Conservation (phyloP, 92 coral and sea anemone species). For the Chrysogorgia sp. region DNA sequence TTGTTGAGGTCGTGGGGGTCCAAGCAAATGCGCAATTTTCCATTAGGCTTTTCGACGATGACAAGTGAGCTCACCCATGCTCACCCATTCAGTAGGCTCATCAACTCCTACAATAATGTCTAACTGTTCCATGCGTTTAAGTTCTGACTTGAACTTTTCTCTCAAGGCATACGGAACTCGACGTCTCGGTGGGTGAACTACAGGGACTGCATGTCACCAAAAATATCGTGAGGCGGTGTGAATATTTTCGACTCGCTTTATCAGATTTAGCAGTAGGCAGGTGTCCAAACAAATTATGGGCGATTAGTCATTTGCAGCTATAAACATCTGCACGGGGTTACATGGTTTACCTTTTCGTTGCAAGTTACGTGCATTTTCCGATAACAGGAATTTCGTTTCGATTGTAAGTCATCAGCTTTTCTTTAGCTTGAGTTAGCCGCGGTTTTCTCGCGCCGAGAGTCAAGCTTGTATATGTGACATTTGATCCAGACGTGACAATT, state of each 20-base stretch:
- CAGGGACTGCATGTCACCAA: not conserved
- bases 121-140: not conserved
- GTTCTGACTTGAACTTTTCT: not conserved
- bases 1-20: slow-evolving; percentile 14
- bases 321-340: not conserved
- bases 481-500: slow-evolving; percentile 23
- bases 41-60: no score
- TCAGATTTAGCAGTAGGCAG: slow-evolving; percentile 3
- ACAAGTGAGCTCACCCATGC: no score
- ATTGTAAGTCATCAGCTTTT: slow-evolving; percentile 3
- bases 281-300: not conserved
- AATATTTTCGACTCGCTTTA: not conserved
- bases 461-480: no score
- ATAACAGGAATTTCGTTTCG: slow-evolving; percentile 12
- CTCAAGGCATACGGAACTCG: not conserved
- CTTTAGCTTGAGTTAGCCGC: slow-evolving; percentile 3
- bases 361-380: slow-evolving; percentile 16
- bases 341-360: not conserved
- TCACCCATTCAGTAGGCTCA: no score
- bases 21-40: slow-evolving; percentile 13
- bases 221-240: no score
- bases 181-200: not conserved
- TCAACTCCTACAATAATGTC: not conserved
- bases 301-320: not conserved
- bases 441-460: slow-evolving; percentile 13